Base-by-base conservation (phyloP, 1,140 invertebrate species). In the Ceratosolen solmsi region DNA sequence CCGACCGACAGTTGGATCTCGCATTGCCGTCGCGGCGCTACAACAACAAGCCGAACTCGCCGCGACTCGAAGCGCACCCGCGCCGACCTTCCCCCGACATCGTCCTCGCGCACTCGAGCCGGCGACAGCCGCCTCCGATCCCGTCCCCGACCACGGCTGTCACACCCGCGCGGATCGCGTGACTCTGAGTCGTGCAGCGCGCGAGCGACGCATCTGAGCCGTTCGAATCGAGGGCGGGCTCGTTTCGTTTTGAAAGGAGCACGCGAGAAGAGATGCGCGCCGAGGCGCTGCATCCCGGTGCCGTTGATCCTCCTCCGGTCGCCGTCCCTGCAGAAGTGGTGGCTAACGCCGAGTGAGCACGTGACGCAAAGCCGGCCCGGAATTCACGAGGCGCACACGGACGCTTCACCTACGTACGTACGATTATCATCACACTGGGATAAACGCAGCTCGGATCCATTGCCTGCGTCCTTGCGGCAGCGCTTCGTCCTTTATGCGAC, bases 1-100 rank as follows among this genome's bases (percentile, higher is more conserved):
- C 89, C 89, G 88, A 89, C 89, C 89, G 88, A 83, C 87, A 90
- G 89, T 90, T 85, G 87, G 87, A 88, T 87, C 84, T 86, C 70
- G 79, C 41, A 63, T 80, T 73, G 70, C 56, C 70, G 49, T 22
- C 71, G 72, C 33, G 72, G 25, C 60, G 79, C 71, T 36, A 30
- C 70, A 20, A n/a, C n/a, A n/a, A n/a, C n/a, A 30, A 25, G 20
- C n/a, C 20, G 8, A n/a, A 4, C 56, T 15, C n/a, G 13, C 56
- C 27, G 46, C 82, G 68, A 5, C 4, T 38, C 51, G 77, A 56
- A 41, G n/a, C 74, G 77, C 65, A 30, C 25, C n/a, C 58, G 36
- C 60, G 27, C 79, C 79, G 56, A 27, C 46, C 15, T n/a, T 60
- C 79, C 46, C 30, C 74, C 77, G 68, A 76, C 79, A n/a, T n/a